These are phyloP conservation scores for Medauroidea extradentata DNA, from an alignment of 1,140 invertebrate genomes.

Conservation along the genomic window DNA sequence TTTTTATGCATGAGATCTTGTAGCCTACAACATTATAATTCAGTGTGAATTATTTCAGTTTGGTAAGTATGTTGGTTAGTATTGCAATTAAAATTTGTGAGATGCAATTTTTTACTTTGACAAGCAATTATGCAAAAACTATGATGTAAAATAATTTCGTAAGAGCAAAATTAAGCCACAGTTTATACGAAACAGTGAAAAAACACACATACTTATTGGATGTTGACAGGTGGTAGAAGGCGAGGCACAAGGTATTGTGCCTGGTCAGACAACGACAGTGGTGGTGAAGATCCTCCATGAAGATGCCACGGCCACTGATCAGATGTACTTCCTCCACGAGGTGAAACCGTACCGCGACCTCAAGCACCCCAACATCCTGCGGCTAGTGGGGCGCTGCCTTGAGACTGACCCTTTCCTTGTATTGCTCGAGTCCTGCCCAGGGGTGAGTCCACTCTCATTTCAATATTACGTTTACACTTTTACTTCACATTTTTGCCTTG, in stretches of 20 bases:
- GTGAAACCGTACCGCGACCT: constrained; percentile 60
- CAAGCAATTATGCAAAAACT: no score
- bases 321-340: constrained; percentile 68
- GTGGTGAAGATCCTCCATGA: constrained; percentile 68
- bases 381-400: constrained; percentile 56
- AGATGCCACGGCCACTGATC: constrained; percentile 61
- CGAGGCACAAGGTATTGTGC: constrained; percentile 53
- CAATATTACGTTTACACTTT: background rate
- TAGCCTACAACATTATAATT: no score
- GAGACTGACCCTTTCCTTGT: constrained; percentile 61
- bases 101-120: no score
- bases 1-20: no score
- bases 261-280: constrained; percentile 38
- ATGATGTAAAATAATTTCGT: no score
- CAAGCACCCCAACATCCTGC: constrained; percentile 57
- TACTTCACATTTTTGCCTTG: background rate
- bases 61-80: no score
- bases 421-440: constrained; percentile 58
- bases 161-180: no score
- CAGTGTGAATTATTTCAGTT: no score
- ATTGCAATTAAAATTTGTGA: no score
- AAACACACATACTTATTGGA: no score
- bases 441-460: constrained; percentile 43
- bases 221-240: constrained; percentile 61
- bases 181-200: no score